Conservation (phyloP, 2,113 vertebrate species). For the Felis chaus region DNA sequence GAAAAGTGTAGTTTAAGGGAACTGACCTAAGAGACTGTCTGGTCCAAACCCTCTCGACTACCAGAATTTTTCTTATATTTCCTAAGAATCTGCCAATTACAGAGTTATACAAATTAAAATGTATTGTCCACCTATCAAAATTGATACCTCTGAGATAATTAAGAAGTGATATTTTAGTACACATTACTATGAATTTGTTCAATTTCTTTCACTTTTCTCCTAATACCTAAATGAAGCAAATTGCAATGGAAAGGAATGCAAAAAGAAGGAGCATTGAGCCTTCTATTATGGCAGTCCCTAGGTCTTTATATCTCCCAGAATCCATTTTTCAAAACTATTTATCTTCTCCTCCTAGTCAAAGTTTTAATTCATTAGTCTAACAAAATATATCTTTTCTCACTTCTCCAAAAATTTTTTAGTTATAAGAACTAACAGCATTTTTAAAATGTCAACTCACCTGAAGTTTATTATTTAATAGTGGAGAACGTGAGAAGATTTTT, state of each 20-base stretch:
- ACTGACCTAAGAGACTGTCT: background rate
- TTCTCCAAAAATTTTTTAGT: slow-evolving; percentile 12
- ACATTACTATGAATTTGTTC: background rate
- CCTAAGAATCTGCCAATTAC: background rate
- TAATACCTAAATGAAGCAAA: background rate
- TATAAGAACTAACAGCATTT: slow-evolving; percentile 20
- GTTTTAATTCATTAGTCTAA: background rate
- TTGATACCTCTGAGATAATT: slow-evolving; percentile 8
- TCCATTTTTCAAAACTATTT: slow-evolving; percentile 17
- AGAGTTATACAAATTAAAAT: background rate
- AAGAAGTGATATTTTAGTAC: background rate
- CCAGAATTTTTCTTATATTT: background rate
- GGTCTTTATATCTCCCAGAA: background rate
- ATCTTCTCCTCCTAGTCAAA: background rate
- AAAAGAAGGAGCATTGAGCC: background rate
- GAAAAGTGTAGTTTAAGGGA: background rate
- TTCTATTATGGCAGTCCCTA: background rate
- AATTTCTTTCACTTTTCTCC: background rate
- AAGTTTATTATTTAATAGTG: slow-evolving; percentile 55
- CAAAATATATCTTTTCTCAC: slow-evolving; percentile 30
- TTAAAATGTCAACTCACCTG: slow-evolving; percentile 45
- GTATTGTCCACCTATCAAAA: slow-evolving; percentile 1
- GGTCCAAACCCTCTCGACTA: background rate
- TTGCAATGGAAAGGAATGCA: background rate
- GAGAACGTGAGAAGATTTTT: background rate